A percentile compares a stretch with the other conserved stretches of the same genome.
Evolutionary conservation across 2,113 vertebrate genomes (phyloP).

Genomic region (Delphinus delphis): DNA sequence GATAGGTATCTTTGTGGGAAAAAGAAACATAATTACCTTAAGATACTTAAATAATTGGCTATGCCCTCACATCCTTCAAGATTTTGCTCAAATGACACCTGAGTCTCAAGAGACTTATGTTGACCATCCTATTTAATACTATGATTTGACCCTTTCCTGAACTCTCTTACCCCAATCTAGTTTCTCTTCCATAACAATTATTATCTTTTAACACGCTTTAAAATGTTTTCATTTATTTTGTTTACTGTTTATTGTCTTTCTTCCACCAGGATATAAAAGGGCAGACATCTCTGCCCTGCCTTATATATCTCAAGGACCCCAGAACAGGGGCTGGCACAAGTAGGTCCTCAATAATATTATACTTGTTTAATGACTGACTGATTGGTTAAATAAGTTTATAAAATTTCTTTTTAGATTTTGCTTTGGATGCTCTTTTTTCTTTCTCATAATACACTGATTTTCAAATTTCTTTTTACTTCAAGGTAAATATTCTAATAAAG

Average conservation of each 20-base stretch:
- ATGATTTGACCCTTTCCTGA: background rate
- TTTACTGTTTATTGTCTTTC: background rate
- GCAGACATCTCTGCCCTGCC: background rate
- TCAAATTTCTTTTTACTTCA: background rate
- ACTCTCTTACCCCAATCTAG: background rate
- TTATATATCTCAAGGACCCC: background rate
- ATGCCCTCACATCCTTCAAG: background rate
- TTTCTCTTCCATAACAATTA: background rate
- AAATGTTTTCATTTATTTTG: background rate
- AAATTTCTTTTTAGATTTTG: background rate
- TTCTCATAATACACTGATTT: background rate
- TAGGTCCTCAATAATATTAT: background rate
- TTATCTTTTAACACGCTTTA: background rate
- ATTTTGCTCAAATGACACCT: background rate
- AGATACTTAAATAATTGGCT: background rate
- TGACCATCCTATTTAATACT: background rate
- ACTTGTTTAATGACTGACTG: background rate
- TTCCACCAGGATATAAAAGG: background rate
- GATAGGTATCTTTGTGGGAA: background rate
- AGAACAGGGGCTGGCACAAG: background rate
- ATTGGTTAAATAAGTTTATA: background rate
- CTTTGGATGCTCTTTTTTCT: background rate
- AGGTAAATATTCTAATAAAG: background rate
- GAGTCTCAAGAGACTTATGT: background rate
- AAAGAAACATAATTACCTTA: conserved; percentile 18